Evolutionary conservation across 2,888 invertebrate genomes (phyloP).

Genomic region (Orchesella flavescens): DNA sequence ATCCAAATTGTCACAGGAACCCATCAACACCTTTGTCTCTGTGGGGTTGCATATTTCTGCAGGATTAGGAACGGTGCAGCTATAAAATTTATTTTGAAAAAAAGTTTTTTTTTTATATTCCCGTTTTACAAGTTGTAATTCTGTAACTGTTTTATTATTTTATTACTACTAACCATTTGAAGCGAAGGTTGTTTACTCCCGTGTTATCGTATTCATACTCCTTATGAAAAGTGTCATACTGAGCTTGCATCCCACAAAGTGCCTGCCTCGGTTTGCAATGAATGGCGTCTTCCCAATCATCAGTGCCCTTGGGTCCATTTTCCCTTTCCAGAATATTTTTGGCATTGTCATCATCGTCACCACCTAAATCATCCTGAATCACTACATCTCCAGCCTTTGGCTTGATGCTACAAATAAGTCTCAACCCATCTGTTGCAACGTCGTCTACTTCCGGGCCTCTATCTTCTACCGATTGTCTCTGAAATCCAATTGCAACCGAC

Average conservation of each 20-base stretch:
- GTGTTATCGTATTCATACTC: background rate
- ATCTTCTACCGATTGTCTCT: background rate
- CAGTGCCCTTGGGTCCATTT: background rate
- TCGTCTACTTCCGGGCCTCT: constrained; percentile 16
- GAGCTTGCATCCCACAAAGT: constrained; percentile 1
- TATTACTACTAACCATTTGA: background rate
- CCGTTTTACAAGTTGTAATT: too few species aligned
- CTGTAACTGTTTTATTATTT: background rate
- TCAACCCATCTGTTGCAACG: constrained; percentile 49
- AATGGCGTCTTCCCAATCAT: background rate
- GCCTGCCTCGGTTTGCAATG: background rate
- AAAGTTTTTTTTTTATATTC: too few species aligned
- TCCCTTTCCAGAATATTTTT: too few species aligned
- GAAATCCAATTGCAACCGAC: background rate
- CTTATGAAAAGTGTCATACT: background rate
- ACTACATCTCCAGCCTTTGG: too few species aligned
- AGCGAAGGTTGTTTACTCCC: background rate
- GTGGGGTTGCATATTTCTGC: background rate
- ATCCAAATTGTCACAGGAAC: constrained; percentile 12
- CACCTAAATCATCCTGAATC: too few species aligned
- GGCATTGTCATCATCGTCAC: too few species aligned
- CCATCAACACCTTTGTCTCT: constrained; percentile 1
- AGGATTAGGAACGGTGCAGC: constrained; percentile 6
- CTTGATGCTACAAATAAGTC: constrained; percentile 45
- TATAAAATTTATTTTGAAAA: background rate